Base-by-base conservation (phyloP, 2,888 invertebrate genomes). In the Dichetophora obliterata region DNA sequence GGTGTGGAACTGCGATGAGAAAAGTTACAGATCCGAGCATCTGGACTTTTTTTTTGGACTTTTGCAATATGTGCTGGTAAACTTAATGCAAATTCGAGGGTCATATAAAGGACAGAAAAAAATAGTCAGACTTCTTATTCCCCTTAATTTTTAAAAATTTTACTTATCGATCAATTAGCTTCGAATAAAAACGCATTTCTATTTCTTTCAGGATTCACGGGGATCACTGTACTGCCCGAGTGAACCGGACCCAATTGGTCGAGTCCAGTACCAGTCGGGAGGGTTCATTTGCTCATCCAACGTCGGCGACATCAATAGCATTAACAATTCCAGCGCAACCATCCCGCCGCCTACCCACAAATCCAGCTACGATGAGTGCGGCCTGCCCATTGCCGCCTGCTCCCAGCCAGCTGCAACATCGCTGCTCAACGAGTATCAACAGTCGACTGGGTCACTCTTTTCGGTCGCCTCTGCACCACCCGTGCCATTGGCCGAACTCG, bases 401-500 rank as follows among this genome's bases (percentile, higher is more conserved):
- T 86, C 86, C 70, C 86, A 83, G 75, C 84, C 83, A 63, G 84
- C 82, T 74, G 84, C 82, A 59, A 81, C 84, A 68, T 83, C 82
- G 59, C 79, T 83, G 77, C 84, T 85, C 81, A 83, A 83, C 77
- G 86, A 86, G 76, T 84, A 85, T 71, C 87, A 88, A 72, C 83
- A 86, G 24, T 83, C 87, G 27, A 83, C 91, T 5, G 92, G 93
- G 0, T 93, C 93, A 0, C 85, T 93, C 65, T 90, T 93, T 84
- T 93, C 93, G 16, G 91, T 94, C 80, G 93, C 93, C 82, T 93
- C 94, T 8, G 94, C 94, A 0, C 93, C 93, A 1, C 90, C 91
- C 1, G 90, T 91, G 80, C 90, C 88, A 27, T 81, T 89, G 83
- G 80, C 91, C 89, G 86, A 90, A 89, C 82, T 88, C 79, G 88